A percentile compares a stretch with the other conserved stretches of the same genome.
These are phyloP conservation scores for Melanchra persicariae DNA, from an alignment of 2,888 invertebrate genomes.

Conservation along the genomic window DNA sequence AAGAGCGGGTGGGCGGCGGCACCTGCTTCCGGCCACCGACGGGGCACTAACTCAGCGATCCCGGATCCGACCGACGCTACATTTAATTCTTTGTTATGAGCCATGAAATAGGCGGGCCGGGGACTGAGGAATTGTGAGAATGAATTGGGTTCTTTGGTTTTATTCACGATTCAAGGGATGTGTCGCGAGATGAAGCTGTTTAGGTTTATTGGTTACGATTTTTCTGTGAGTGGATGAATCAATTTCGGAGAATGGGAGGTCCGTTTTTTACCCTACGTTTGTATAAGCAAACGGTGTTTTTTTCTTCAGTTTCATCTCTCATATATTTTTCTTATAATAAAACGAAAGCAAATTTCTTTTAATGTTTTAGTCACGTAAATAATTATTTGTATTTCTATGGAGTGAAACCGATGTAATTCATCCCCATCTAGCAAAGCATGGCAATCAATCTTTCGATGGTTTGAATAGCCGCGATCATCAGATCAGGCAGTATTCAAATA, in stretches of 20 bases:
- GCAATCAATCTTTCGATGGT: background rate
- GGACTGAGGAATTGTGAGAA: constrained; percentile 58
- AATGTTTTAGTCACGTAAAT: no score
- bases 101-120: constrained; percentile 66
- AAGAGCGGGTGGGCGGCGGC: constrained; percentile 77
- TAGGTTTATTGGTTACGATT: constrained; percentile 61
- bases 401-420: no score
- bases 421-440: no score
- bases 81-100: constrained; percentile 81
- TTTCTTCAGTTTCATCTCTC: background rate
- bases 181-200: constrained; percentile 58
- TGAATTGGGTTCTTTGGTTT: constrained; percentile 61
- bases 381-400: no score
- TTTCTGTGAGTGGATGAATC: constrained; percentile 52
- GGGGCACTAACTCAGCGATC: constrained; percentile 85
- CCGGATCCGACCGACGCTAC: constrained; percentile 81
- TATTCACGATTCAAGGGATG: constrained; percentile 58
- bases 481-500: background rate
- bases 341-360: no score
- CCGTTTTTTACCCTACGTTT: constrained; percentile 29
- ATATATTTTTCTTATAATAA: no score
- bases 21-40: constrained; percentile 85
- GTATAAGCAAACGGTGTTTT: constrained; percentile 9
- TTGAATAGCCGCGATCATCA: background rate
- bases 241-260: constrained; percentile 43